A percentile compares a stretch with the other conserved stretches of the same genome.
Conservation (phyloP, 2,888 invertebrate species). For the Octonoba sinensis region DNA sequence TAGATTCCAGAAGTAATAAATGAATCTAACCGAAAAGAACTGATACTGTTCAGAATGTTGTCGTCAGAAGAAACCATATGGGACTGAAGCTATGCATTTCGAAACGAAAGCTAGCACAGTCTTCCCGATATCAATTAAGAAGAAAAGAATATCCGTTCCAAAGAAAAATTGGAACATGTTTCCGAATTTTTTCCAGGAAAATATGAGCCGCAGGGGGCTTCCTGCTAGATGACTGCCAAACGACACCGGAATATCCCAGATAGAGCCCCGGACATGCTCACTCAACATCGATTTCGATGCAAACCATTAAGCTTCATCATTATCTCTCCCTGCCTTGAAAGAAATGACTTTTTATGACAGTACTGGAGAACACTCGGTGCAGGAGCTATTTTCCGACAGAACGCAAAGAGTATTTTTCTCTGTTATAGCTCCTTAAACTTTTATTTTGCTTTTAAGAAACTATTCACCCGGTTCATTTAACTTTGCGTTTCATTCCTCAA, state of each 20-base stretch:
- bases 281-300: slow-evolving; percentile 57
- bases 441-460: slow-evolving; percentile 42
- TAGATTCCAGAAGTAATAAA: too few relatives aligned
- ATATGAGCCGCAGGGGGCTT: background rate
- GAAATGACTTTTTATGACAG: slow-evolving; percentile 61
- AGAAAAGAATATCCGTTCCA: too few relatives aligned
- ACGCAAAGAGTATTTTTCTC: slow-evolving; percentile 26
- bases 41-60: too few relatives aligned
- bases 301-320: slow-evolving; percentile 62
- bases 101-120: too few relatives aligned
- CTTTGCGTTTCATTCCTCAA: slow-evolving; percentile 50
- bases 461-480: slow-evolving; percentile 62
- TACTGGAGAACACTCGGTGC: slow-evolving; percentile 38
- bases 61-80: too few relatives aligned
- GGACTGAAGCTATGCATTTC: too few relatives aligned
- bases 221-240: slow-evolving; percentile 2
- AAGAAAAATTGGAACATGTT: too few relatives aligned
- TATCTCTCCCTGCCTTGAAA: slow-evolving; percentile 50
- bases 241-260: slow-evolving; percentile 26
- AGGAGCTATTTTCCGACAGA: slow-evolving; percentile 54
- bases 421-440: slow-evolving; percentile 13
- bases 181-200: too few relatives aligned
- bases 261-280: slow-evolving; percentile 25
- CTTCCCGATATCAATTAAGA: too few relatives aligned
- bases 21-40: too few relatives aligned